These are phyloP conservation scores for Eretmocerus hayati DNA, from an alignment of 2,888 invertebrate genomes.

Conservation along the genomic window DNA sequence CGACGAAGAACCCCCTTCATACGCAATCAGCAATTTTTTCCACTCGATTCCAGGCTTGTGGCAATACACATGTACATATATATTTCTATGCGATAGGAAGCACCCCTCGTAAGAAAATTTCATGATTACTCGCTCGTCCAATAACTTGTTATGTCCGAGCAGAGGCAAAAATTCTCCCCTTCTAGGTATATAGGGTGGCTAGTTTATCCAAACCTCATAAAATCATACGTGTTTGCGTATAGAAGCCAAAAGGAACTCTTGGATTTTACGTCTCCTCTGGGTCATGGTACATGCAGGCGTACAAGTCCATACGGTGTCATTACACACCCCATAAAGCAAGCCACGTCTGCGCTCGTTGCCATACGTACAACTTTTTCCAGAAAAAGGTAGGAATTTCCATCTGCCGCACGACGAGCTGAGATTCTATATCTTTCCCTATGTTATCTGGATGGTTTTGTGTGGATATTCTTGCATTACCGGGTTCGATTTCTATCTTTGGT, in stretches of 20 bases:
- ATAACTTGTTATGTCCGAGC: slow-evolving; percentile 21
- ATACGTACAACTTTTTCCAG: slow-evolving; percentile 3
- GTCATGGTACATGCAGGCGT: slow-evolving; percentile 26
- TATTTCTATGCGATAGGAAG: too few species aligned
- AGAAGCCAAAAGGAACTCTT: too few species aligned
- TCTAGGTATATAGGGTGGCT: background rate
- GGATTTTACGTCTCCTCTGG: slow-evolving; percentile 45
- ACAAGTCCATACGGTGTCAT: slow-evolving; percentile 37
- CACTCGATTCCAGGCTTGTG: too few species aligned
- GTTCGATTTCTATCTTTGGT: too few species aligned
- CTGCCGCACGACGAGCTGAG: slow-evolving; percentile 6
- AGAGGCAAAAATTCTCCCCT: slow-evolving; percentile 1
- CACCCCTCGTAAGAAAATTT: too few species aligned
- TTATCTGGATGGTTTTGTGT: too few species aligned
- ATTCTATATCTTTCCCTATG: slow-evolving; percentile 3
- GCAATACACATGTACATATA: too few species aligned
- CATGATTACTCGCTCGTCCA: slow-evolving; percentile 34
- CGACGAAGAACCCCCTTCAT: too few species aligned
- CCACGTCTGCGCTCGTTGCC: too few species aligned
- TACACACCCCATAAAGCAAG: slow-evolving; percentile 45
- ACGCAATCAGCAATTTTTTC: too few species aligned
- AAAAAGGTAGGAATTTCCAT: slow-evolving; percentile 20
- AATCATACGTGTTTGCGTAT: slow-evolving; percentile 30
- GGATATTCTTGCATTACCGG: too few species aligned
- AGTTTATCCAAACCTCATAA: slow-evolving; percentile 17